phyloP scores from a whole-genome alignment of 2,797 vertebrate genomes.

The Anolis apletophallus region DNA sequence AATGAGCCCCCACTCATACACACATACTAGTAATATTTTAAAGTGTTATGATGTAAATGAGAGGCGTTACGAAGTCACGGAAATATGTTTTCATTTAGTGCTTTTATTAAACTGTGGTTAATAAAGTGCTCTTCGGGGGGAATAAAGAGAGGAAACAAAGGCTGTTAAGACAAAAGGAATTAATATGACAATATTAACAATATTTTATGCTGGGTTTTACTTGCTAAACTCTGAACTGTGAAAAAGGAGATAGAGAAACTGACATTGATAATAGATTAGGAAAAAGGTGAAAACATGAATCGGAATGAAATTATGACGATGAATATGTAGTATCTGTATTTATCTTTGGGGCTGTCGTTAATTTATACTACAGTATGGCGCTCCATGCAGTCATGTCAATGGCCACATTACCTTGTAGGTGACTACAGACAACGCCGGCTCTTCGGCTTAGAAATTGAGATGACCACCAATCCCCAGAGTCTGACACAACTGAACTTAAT shows the following conservation, averaged over 20 bases:
- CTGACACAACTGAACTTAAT: too few relatives aligned
- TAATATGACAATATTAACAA: conserved; percentile 11
- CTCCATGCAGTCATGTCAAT: too few relatives aligned
- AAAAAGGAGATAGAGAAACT: background rate
- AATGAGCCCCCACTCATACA: conserved; percentile 16
- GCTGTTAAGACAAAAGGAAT: conserved; percentile 31
- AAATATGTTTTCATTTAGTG: conserved; percentile 16
- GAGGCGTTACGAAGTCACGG: conserved; percentile 1
- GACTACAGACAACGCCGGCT: too few relatives aligned
- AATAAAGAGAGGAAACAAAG: conserved; percentile 9
- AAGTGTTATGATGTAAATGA: conserved; percentile 39
- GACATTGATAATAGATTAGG: background rate
- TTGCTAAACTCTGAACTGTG: background rate
- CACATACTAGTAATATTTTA: conserved; percentile 18
- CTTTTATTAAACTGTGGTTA: background rate
- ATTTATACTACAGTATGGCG: too few relatives aligned
- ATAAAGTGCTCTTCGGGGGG: background rate
- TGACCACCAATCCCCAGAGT: too few relatives aligned
- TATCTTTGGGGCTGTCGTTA: too few relatives aligned
- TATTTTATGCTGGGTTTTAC: background rate
- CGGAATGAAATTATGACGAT: background rate
- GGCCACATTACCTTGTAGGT: too few relatives aligned
- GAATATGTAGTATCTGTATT: background rate
- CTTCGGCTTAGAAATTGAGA: too few relatives aligned
- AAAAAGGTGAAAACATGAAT: background rate